phyloP scores from a whole-genome alignment of 2,797 vertebrate genomes.

The Oreortyx pictus region DNA sequence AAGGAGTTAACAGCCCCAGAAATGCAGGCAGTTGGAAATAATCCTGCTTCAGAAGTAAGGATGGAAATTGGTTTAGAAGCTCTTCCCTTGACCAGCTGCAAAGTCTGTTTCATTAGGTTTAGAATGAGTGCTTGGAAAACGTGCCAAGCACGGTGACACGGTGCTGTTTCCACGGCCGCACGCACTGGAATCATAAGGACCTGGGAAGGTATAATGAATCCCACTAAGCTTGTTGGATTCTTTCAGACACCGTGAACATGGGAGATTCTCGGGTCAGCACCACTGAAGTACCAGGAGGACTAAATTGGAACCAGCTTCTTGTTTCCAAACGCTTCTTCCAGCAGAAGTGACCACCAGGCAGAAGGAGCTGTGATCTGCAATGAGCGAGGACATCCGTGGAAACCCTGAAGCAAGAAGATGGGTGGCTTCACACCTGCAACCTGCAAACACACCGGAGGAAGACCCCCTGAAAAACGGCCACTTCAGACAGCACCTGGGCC shows the following conservation, averaged over 20 bases:
- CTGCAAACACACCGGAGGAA: background rate
- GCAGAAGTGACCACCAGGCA: background rate
- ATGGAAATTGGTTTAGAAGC: background rate
- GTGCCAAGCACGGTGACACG: background rate
- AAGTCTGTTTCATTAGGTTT: background rate
- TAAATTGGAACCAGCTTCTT: background rate
- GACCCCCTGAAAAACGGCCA: too few relatives aligned
- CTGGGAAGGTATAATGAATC: background rate
- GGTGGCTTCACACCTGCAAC: background rate
- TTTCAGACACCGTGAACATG: background rate
- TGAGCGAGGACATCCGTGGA: background rate
- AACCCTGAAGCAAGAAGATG: background rate
- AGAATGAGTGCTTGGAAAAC: background rate
- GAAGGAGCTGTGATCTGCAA: background rate
- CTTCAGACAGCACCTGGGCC: background rate
- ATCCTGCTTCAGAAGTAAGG: conserved; percentile 30
- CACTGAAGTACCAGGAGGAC: background rate
- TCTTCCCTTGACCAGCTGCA: background rate
- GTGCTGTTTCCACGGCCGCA: conserved; percentile 29
- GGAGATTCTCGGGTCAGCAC: background rate
- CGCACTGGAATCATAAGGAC: background rate
- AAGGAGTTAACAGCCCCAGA: conserved; percentile 1
- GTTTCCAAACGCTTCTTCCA: background rate
- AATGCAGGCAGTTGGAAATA: background rate
- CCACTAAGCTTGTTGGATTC: background rate